phyloP scores from a whole-genome alignment of 2,888 invertebrate genomes.

The Malthinus seriepunctatus region DNA sequence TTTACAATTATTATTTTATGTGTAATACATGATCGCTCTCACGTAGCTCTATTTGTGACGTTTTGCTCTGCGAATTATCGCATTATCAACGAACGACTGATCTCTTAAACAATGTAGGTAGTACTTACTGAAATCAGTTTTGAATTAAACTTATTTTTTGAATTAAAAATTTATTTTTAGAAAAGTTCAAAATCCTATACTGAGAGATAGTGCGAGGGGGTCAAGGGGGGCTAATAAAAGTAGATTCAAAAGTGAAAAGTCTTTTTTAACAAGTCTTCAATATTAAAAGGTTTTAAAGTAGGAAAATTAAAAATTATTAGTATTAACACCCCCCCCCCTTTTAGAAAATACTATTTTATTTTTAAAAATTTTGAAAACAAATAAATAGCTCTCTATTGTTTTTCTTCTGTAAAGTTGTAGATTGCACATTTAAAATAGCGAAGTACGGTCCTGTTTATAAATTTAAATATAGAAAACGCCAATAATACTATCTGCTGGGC shows the following conservation, averaged over 20 bases:
- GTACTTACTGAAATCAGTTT: background rate
- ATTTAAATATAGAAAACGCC: conserved; percentile 16
- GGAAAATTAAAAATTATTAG: background rate
- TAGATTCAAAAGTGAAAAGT: too few relatives aligned
- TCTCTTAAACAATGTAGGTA: too few relatives aligned
- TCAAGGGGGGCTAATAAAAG: background rate
- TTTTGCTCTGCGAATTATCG: too few relatives aligned
- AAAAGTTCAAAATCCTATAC: too few relatives aligned
- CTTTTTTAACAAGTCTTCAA: too few relatives aligned
- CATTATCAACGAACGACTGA: too few relatives aligned
- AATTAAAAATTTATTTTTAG: background rate
- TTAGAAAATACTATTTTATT: background rate
- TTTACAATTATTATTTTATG: too few relatives aligned
- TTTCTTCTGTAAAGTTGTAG: background rate
- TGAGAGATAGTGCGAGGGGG: too few relatives aligned
- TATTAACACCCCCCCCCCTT: background rate
- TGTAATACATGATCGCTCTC: too few relatives aligned
- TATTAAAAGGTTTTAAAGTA: too few relatives aligned
- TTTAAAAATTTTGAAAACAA: background rate
- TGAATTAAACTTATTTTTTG: background rate
- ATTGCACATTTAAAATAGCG: background rate
- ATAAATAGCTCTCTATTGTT: too few relatives aligned
- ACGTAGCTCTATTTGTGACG: too few relatives aligned
- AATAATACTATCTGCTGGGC: conserved; percentile 20
- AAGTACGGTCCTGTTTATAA: conserved; percentile 19